Evolutionary conservation across 2,888 invertebrate species (phyloP).

Genomic region (Rotaria sp.): DNA sequence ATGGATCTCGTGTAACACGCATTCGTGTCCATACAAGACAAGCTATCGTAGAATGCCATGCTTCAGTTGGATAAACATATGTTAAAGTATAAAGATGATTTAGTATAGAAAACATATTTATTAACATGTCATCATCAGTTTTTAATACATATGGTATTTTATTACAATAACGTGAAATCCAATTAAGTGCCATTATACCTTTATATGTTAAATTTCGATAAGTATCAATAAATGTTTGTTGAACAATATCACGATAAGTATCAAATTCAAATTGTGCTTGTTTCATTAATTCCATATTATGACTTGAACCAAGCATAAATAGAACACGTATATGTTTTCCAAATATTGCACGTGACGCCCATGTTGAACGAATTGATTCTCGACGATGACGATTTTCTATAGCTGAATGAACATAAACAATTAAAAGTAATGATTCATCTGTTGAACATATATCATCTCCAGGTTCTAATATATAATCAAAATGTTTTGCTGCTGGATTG

Average conservation of each 20-base stretch:
- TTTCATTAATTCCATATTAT: slow-evolving; percentile 45
- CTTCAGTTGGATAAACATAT: slow-evolving; percentile 42
- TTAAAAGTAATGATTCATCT: not conserved
- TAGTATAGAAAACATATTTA: slow-evolving; percentile 56
- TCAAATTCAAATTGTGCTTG: slow-evolving; percentile 47
- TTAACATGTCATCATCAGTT: slow-evolving; percentile 57
- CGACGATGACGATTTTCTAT: slow-evolving; percentile 50
- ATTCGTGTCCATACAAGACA: slow-evolving; percentile 54
- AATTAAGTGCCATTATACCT: slow-evolving; percentile 53
- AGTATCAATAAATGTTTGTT: slow-evolving; percentile 54
- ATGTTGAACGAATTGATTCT: slow-evolving; percentile 50
- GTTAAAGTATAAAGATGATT: slow-evolving; percentile 43
- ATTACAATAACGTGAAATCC: slow-evolving; percentile 53
- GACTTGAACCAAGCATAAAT: slow-evolving; percentile 49
- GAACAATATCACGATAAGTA: slow-evolving; percentile 51
- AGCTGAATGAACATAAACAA: slow-evolving; percentile 50
- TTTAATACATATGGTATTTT: slow-evolving; percentile 54
- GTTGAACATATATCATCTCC: slow-evolving; percentile 29
- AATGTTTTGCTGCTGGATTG: not conserved
- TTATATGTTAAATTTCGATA: slow-evolving; percentile 57
- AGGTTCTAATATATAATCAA: slow-evolving; percentile 37
- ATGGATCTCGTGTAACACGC: slow-evolving; percentile 53
- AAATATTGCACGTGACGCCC: slow-evolving; percentile 47
- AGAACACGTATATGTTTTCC: slow-evolving; percentile 46
- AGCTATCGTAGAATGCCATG: slow-evolving; percentile 44